Evolutionary conservation across 2,888 invertebrate species (phyloP), one percentile per base, ranked within the genome.

Genomic region (Leucophora obtusa): DNA sequence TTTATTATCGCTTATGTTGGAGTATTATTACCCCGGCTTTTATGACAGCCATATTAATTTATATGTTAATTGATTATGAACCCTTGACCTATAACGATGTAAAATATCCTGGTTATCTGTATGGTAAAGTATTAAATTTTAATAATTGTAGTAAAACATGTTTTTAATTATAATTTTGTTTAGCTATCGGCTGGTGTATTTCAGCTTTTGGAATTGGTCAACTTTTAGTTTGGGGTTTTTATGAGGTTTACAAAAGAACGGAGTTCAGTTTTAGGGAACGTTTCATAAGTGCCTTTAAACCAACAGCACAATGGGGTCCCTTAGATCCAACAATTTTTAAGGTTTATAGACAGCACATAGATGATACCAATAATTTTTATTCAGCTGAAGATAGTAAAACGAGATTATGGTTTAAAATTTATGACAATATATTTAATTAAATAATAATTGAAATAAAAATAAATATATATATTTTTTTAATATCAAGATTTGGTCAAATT

Each of bases 1-100:
- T 93, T 17, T 96, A 96, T 87, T 96, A 96, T 94, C 92, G 95
- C 79, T 82, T 95, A 35, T 95, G 95, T 82, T 96, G 96, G 96
- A 93, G 93, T 0, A 63, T 95, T n/a, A 89, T 95, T 62, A 95
- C 95, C 5, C 96, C 96, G 0, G 86, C 92, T 0, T 90, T 95
- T 79, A 93, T 96, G 92, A 87, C 93, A 14, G 87, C 92, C 2
- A 95, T 96, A 58, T 92, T 96, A 83, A 82, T 95, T 21, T 96
- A 95, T 87, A 94, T 94, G 6, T 88, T 95, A 38, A 87, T 90
- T 0, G 92, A 92, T 0, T 92, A 93, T 80, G 91, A 93, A 73
- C 92, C 93, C 0, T 87, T 94, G 1, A 90, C 89, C 9, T 95
- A 95, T 85, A 93, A 93, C 65, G 89, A 89, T 76, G 92, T 91